These are phyloP conservation scores for Eupeodes luniger DNA, from an alignment of 2,888 invertebrate genomes.

Conservation along the genomic window DNA sequence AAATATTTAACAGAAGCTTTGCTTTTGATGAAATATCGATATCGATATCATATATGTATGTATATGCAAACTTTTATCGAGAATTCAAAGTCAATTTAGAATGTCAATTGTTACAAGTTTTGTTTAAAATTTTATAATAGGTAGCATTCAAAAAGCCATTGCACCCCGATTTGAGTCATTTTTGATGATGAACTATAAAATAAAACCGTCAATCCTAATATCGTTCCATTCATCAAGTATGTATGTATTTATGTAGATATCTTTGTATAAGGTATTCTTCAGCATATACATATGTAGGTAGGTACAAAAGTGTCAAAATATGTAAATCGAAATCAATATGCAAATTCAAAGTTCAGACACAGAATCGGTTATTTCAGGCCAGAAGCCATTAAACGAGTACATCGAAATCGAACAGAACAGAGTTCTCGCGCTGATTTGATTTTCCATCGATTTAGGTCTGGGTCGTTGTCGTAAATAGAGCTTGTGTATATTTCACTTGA, in stretches of 20 bases:
- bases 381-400: constrained; percentile 18
- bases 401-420: background rate
- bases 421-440: constrained; percentile 55
- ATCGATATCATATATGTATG: too few relatives aligned
- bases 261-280: background rate
- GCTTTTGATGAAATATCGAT: too few relatives aligned
- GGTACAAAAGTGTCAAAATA: constrained; percentile 9
- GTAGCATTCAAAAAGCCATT: constrained; percentile 36
- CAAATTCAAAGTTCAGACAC: constrained; percentile 66
- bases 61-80: background rate
- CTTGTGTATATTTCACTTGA: background rate
- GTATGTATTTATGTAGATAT: too few relatives aligned
- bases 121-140: constrained; percentile 4
- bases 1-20: too few relatives aligned
- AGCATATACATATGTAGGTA: background rate
- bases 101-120: constrained; percentile 36
- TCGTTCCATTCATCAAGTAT: background rate
- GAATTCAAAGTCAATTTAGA: constrained; percentile 34
- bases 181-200: constrained; percentile 15
- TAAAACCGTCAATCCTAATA: constrained; percentile 26
- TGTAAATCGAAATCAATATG: constrained; percentile 65
- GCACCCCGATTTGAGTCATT: constrained; percentile 32
- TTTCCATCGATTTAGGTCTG: constrained; percentile 64
- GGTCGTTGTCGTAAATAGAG: constrained; percentile 38
- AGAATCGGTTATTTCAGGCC: constrained; percentile 52